A percentile compares a stretch with the other conserved stretches of the same genome.
These are phyloP conservation scores for Drosophila orena DNA, from an alignment of 1,140 invertebrate species.

Conservation along the genomic window DNA sequence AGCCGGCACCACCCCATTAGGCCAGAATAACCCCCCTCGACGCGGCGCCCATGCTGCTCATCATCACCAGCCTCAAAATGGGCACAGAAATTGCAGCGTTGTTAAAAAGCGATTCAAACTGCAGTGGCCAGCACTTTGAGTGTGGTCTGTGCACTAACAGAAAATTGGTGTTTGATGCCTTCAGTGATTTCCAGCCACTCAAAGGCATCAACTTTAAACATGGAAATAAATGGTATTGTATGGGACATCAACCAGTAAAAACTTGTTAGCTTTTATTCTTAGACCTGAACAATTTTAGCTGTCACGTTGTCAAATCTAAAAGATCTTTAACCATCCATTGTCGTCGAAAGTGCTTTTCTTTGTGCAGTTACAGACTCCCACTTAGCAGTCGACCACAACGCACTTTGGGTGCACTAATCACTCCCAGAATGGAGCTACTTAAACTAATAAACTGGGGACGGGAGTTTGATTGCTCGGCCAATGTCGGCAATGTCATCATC, in stretches of 20 bases:
- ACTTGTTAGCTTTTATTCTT: too few species aligned
- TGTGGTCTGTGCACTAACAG: slow-evolving; percentile 7
- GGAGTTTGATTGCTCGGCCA: slow-evolving; percentile 30
- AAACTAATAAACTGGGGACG: slow-evolving; percentile 71
- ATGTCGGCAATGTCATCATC: slow-evolving; percentile 75
- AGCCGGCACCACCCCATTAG: slow-evolving; percentile 1
- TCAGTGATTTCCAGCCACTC: neutral
- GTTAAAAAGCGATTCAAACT: slow-evolving; percentile 75
- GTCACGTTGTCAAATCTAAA: too few species aligned
- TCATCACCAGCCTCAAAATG: slow-evolving; percentile 57
- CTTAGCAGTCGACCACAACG: neutral
- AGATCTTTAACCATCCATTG: too few species aligned
- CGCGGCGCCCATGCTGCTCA: slow-evolving; percentile 27
- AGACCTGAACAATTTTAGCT: too few species aligned
- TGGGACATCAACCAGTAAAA: too few species aligned
- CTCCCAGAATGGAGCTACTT: slow-evolving; percentile 75
- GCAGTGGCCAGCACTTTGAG: slow-evolving; percentile 59
- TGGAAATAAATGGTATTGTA: neutral
- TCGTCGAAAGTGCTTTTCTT: neutral
- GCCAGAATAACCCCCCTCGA: slow-evolving; percentile 2
- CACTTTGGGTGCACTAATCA: slow-evolving; percentile 55
- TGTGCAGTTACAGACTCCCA: neutral
- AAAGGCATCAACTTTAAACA: neutral
- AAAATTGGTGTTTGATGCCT: slow-evolving; percentile 7
- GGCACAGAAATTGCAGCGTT: slow-evolving; percentile 68